Evolutionary conservation across 2,797 vertebrate genomes (phyloP).

Genomic region (Tapera naevia): DNA sequence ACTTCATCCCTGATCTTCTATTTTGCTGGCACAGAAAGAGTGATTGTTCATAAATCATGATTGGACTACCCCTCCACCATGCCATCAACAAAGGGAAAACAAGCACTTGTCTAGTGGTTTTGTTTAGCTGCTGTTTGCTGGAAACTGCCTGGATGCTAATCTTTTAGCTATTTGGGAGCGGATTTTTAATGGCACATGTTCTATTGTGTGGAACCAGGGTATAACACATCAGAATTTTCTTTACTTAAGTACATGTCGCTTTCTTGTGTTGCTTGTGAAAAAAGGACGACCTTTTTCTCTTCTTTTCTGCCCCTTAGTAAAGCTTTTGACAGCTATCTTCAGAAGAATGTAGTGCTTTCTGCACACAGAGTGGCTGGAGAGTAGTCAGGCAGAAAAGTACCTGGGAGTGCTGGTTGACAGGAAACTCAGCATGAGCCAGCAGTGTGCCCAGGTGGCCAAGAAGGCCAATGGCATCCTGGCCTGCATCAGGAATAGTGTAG

Average conservation of each 20-base stretch:
- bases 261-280: not conserved
- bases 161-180: not conserved
- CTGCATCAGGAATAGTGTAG: too few species aligned
- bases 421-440: too few species aligned
- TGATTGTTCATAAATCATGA: not conserved
- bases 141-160: not conserved
- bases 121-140: not conserved
- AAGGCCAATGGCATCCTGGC: too few species aligned
- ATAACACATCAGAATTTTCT: not conserved
- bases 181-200: not conserved
- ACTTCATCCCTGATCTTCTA: not conserved
- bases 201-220: accelerated
- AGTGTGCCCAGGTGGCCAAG: too few species aligned
- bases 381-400: too few species aligned
- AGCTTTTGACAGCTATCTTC: not conserved
- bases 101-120: not conserved
- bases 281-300: not conserved
- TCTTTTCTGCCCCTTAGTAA: not conserved
- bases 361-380: too few species aligned
- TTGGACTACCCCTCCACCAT: not conserved
- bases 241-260: not conserved
- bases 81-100: not conserved
- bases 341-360: not conserved
- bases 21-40: not conserved
- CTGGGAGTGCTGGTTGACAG: too few species aligned